Base-by-base conservation (phyloP, 64 coral and sea anemone species). In the Dendrophyllia cribrosa region DNA sequence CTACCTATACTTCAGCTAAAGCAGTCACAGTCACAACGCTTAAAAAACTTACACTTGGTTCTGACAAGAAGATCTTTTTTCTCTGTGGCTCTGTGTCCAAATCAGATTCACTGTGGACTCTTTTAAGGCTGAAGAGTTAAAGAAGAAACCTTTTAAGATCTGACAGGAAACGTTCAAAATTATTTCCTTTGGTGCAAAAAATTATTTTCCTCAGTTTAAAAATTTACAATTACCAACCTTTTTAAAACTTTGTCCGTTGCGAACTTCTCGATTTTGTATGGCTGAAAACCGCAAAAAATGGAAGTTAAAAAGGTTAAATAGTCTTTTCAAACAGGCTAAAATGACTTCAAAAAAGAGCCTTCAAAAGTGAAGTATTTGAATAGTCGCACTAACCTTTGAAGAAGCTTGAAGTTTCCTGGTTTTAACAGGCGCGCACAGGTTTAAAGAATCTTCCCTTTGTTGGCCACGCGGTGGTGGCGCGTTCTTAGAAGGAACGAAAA, bases 1-100 rank as follows among this genome's bases (percentile, higher is more conserved):
- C 2, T 2, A 34, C 34, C 34, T 34, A 34, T 34, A 34, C 34
- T 34, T 2, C 34, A 34, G 34, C 34, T 34, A 34, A 34, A 34
- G 34, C 34, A 34, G 34, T 34, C 34, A 34, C n/a, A n/a, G 25
- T 9, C 44, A 5, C 16, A 34, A 34, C 34, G 14, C 14, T 8
- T 20, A 75, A 47, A 23, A 10, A 67, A 84, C 80, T 84, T 67
- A 84, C 80, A 14, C 20, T 67, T 67, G 80, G 46, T 51, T 66
- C 61, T 66, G 61, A 50, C 43, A 53, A 19, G 7, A 46, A 66
- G 4, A n/a, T n/a, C 80, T 84, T 68, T 50, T 84, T 84, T 44
- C 16, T 22, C 4, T 7, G 43, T 43, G 26, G 0, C 46, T 51
- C 60, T 12, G 19, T 67, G 17, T 84, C 47, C 17, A 68, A 44